Percentiles rank a stretch among this genome's conserved stretches.
phyloP scores from a whole-genome alignment of 1,140 invertebrate species.

The Trichonephila clavata region DNA sequence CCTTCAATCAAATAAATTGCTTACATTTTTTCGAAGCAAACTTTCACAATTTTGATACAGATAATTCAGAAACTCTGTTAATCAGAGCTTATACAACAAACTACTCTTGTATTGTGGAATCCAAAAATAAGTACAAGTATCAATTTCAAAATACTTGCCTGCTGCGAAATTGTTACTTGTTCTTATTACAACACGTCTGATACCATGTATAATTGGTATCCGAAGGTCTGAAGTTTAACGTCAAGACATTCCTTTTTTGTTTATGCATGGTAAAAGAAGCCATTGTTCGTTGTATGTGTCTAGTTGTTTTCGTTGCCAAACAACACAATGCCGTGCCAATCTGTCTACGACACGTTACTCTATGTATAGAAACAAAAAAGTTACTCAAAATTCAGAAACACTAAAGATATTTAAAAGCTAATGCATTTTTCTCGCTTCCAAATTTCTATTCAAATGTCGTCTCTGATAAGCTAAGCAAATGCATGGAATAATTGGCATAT shows the following conservation, averaged over 20 bases:
- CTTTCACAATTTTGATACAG: too few relatives aligned
- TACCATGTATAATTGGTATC: not conserved
- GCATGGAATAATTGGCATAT: too few relatives aligned
- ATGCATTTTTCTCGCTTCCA: not conserved
- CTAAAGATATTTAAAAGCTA: slow-evolving; percentile 15
- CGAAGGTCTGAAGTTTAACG: not conserved
- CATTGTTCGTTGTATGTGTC: not conserved
- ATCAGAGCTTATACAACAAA: too few relatives aligned
- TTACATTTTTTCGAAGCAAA: too few relatives aligned
- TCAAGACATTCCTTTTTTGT: slow-evolving; percentile 2
- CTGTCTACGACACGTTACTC: slow-evolving; percentile 9
- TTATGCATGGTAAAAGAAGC: not conserved
- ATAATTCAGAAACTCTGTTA: too few relatives aligned
- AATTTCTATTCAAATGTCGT: not conserved
- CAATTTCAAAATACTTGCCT: not conserved
- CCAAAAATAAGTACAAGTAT: not conserved
- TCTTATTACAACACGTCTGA: not conserved
- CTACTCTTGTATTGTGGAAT: too few relatives aligned
- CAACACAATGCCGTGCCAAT: slow-evolving; percentile 19
- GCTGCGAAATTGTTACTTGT: not conserved
- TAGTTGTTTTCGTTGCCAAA: slow-evolving; percentile 39
- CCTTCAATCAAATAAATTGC: too few relatives aligned
- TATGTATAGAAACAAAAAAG: not conserved
- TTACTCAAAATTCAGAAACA: not conserved
- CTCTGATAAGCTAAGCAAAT: not conserved